These are phyloP conservation scores for Camponotus fellah DNA, from an alignment of 2,888 invertebrate genomes.

Conservation along the genomic window DNA sequence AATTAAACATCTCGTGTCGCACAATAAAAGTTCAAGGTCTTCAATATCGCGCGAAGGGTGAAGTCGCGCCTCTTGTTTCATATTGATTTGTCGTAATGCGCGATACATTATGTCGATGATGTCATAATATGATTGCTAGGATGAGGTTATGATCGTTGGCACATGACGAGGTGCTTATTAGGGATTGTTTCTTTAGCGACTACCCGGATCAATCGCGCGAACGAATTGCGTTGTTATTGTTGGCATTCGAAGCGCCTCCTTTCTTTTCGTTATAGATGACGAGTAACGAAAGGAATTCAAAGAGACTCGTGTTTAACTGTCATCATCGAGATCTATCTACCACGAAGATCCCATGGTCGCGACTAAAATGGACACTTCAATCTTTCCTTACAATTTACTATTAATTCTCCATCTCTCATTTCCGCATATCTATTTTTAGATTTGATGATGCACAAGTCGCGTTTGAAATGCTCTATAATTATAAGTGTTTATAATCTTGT, in stretches of 20 bases:
- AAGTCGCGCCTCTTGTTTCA: conserved; percentile 29
- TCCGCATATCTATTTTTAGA: neutral
- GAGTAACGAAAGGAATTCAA: conserved; percentile 69
- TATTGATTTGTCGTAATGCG: conserved; percentile 7
- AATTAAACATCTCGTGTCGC: conserved; percentile 13
- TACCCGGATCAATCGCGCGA: conserved; percentile 39
- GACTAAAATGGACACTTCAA: neutral
- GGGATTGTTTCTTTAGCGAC: conserved; percentile 38
- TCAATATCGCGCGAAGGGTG: conserved; percentile 33
- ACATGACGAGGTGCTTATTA: conserved; percentile 49
- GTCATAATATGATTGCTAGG: conserved; percentile 26
- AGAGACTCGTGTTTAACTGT: conserved; percentile 58
- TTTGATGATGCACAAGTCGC: neutral
- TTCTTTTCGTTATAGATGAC: conserved; percentile 70
- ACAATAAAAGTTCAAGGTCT: conserved; percentile 49
- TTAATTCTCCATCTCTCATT: neutral
- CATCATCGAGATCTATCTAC: conserved; percentile 33
- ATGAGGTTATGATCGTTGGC: conserved; percentile 19
- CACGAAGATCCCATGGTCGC: neutral
- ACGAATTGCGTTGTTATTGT: conserved; percentile 60
- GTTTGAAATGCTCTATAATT: neutral
- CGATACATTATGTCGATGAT: conserved; percentile 43
- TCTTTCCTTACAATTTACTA: neutral
- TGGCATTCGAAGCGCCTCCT: conserved; percentile 68
- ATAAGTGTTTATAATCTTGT: neutral